A percentile compares a stretch with the other conserved stretches of the same genome.
Conservation (phyloP, 2,797 vertebrate genomes). For the Rhincodon typus region DNA sequence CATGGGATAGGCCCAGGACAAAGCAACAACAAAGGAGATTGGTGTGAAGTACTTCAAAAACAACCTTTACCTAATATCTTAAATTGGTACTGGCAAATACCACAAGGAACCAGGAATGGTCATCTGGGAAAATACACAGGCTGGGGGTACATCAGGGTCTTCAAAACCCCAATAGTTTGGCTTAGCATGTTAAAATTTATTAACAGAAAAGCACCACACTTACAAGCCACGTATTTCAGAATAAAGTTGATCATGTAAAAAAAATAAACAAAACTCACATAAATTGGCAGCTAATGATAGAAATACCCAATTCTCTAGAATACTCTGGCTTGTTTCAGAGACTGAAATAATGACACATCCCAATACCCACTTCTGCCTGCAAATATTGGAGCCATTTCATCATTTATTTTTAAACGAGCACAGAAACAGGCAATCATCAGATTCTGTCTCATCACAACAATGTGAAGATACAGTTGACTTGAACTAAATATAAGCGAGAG, state of each 20-base stretch:
- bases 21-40: too few relatives aligned
- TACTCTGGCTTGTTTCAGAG: neutral
- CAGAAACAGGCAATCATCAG: neutral
- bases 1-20: too few relatives aligned
- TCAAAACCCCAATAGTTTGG: neutral
- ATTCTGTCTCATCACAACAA: neutral
- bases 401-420: neutral
- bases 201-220: neutral
- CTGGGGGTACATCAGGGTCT: too few relatives aligned
- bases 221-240: neutral
- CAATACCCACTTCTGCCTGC: neutral
- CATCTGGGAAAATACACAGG: too few relatives aligned
- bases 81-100: too few relatives aligned
- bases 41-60: too few relatives aligned
- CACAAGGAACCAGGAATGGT: too few relatives aligned
- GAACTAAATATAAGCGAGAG: neutral
- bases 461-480: neutral
- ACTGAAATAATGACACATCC: neutral
- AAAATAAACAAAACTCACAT: neutral
- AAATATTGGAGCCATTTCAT: neutral
- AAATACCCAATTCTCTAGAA: neutral
- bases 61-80: too few relatives aligned
- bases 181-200: neutral
- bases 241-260: neutral
- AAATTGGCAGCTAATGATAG: neutral